Conservation (phyloP, 1,140 invertebrate genomes). For the Drosophila bocqueti region DNA sequence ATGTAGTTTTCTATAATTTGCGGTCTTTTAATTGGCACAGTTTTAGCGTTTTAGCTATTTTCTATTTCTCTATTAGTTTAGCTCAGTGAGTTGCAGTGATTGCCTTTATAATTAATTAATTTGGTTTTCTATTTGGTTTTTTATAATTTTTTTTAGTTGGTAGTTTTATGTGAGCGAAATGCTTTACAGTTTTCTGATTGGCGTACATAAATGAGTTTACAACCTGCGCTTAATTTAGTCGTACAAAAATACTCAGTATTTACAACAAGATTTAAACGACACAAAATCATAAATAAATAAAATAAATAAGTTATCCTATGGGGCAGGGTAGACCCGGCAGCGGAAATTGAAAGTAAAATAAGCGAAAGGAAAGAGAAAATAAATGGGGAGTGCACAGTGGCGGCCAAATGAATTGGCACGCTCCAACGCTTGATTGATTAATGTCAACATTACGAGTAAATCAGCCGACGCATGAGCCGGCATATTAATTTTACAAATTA, state of each 20-base stretch:
- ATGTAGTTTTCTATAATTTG: slow-evolving; percentile 44
- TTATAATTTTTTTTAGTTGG: slow-evolving; percentile 5
- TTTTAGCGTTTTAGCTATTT: slow-evolving; percentile 53
- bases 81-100: slow-evolving; percentile 70
- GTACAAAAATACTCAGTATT: slow-evolving; percentile 58
- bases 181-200: slow-evolving; percentile 30
- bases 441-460: slow-evolving; percentile 55
- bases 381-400: slow-evolving; percentile 17
- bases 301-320: slow-evolving; percentile 35
- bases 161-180: slow-evolving; percentile 42
- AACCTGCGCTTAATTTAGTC: slow-evolving; percentile 75
- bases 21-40: slow-evolving; percentile 75
- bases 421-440: slow-evolving; percentile 57
- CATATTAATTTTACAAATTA: slow-evolving; percentile 66
- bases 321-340: slow-evolving; percentile 3
- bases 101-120: slow-evolving; percentile 63
- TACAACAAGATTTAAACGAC: slow-evolving; percentile 44
- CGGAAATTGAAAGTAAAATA: slow-evolving; percentile 18
- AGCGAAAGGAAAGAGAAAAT: neutral
- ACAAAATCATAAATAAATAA: slow-evolving; percentile 16
- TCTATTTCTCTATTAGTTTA: slow-evolving; percentile 34
- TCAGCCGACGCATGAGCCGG: slow-evolving; percentile 34
- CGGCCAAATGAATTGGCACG: slow-evolving; percentile 34
- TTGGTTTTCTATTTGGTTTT: slow-evolving; percentile 10
- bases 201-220: slow-evolving; percentile 66